Conservation (phyloP, 2,113 vertebrate species). For the Manacus vitellinus region DNA sequence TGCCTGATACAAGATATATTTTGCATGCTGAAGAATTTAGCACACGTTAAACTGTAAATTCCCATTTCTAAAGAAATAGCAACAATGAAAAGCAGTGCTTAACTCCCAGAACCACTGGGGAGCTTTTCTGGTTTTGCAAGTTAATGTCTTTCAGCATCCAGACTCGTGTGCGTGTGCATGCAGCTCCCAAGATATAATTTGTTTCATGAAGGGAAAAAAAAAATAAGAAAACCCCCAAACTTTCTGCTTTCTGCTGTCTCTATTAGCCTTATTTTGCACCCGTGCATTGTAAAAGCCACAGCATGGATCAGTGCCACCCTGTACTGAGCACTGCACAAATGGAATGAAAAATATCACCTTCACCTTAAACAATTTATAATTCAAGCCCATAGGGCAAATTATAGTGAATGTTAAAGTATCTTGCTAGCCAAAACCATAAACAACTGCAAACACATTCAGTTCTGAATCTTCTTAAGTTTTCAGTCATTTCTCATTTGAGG, state of each 20-base stretch:
- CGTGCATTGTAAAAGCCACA: background rate
- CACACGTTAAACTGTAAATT: background rate
- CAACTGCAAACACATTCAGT: background rate
- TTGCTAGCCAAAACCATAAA: background rate
- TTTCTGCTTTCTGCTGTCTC: background rate
- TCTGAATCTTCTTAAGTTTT: background rate
- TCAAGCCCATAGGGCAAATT: background rate
- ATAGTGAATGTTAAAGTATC: background rate
- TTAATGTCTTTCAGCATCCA: background rate
- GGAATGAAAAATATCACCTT: background rate
- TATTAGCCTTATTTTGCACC: background rate
- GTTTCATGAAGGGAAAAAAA: background rate
- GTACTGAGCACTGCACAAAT: background rate
- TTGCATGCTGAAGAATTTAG: background rate
- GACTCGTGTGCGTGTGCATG: accelerated
- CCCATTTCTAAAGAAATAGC: background rate
- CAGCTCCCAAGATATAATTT: background rate
- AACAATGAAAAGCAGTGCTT: background rate
- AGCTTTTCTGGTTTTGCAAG: background rate
- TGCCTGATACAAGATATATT: background rate
- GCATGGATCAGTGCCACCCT: background rate
- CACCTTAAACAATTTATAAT: background rate
- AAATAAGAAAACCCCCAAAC: background rate
- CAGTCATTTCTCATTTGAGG: background rate
- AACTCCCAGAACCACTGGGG: background rate